These are phyloP conservation scores for Aphidoletes aphidimyza DNA, from an alignment of 2,888 invertebrate species.

Conservation along the genomic window DNA sequence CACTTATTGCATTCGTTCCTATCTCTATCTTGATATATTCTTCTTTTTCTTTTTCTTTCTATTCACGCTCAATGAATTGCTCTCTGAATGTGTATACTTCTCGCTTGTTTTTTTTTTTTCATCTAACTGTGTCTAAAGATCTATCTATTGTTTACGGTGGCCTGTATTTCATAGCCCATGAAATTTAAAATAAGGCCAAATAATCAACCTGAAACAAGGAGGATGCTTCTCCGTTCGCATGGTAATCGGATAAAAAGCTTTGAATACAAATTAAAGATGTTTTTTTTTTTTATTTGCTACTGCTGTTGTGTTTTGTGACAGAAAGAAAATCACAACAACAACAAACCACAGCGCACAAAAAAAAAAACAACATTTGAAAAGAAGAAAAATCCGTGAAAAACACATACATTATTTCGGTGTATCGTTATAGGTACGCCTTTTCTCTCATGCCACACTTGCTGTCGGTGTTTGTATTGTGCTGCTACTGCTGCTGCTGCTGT, in stretches of 20 bases:
- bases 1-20: too few species aligned
- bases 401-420: not conserved
- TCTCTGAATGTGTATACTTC: not conserved
- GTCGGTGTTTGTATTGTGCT: too few species aligned
- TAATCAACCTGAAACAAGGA: not conserved
- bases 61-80: not conserved
- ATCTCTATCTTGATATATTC: too few species aligned
- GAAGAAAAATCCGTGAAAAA: not conserved
- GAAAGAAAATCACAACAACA: too few species aligned
- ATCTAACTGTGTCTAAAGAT: not conserved
- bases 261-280: not conserved
- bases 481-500: too few species aligned
- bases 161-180: not conserved
- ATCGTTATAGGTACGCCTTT: not conserved
- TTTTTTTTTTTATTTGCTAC: not conserved
- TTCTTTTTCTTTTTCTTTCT: too few species aligned
- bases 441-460: not conserved
- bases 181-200: slow-evolving; percentile 3
- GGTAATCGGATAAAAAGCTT: not conserved
- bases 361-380: too few species aligned
- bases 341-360: too few species aligned
- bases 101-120: not conserved
- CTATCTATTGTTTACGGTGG: slow-evolving; percentile 1
- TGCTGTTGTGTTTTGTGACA: too few species aligned
- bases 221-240: not conserved